phyloP scores from a whole-genome alignment of 2,113 vertebrate species.

The Engystomops pustulosus region DNA sequence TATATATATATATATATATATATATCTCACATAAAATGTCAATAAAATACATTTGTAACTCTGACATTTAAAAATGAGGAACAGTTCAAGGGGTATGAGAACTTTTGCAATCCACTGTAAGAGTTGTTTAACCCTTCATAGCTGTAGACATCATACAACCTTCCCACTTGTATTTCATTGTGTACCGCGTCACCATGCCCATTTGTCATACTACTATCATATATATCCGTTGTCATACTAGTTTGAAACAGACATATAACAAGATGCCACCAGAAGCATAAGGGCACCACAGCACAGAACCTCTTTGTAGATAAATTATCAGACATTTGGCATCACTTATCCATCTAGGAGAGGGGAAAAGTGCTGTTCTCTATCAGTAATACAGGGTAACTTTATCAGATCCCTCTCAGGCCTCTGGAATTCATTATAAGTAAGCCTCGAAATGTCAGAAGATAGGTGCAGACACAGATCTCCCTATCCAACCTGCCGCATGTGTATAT shows the following conservation, averaged over 20 bases:
- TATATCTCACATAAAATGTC: too few species aligned
- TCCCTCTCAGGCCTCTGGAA: constrained; percentile 19
- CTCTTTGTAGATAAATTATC: constrained; percentile 39
- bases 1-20: too few species aligned
- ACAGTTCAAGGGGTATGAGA: too few species aligned
- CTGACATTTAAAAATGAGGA: too few species aligned
- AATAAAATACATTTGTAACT: too few species aligned
- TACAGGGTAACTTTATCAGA: constrained; percentile 44
- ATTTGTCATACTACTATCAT: neutral
- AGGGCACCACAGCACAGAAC: constrained; percentile 21
- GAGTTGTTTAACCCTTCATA: neutral
- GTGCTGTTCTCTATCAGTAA: constrained; percentile 18
- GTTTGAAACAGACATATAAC: neutral
- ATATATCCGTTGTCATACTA: neutral
- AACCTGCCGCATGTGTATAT: constrained; percentile 16
- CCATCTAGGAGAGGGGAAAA: constrained; percentile 1
- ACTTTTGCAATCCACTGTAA: too few species aligned
- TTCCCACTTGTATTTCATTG: neutral
- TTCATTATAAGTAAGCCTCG: constrained; percentile 33
- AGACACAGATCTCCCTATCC: neutral
- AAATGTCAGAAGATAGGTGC: constrained; percentile 4
- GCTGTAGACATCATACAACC: neutral
- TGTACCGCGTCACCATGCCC: neutral
- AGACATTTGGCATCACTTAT: constrained; percentile 49
- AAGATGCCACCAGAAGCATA: constrained; percentile 12